These are phyloP conservation scores for Selene dorsalis DNA, from an alignment of 2,797 vertebrate species.

Conservation along the genomic window DNA sequence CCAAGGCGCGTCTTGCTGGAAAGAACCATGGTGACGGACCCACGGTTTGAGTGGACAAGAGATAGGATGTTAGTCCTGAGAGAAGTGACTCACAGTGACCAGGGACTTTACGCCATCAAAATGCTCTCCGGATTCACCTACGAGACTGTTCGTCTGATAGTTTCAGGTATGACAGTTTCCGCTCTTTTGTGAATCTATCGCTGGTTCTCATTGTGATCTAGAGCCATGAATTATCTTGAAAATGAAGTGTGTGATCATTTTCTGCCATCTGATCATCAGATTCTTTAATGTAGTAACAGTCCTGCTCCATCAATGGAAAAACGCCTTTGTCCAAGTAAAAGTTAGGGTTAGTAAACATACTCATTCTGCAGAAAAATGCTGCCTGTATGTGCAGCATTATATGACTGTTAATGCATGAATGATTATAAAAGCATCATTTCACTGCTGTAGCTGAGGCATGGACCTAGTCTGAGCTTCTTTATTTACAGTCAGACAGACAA, in stretches of 20 bases:
- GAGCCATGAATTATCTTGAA: background rate
- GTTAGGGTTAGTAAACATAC: too few relatives aligned
- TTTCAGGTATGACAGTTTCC: constrained; percentile 70
- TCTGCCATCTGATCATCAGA: background rate
- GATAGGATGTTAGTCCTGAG: constrained; percentile 78
- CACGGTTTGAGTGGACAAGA: constrained; percentile 79
- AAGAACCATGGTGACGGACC: constrained; percentile 74
- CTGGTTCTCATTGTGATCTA: background rate
- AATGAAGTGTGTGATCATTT: background rate
- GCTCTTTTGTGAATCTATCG: background rate
- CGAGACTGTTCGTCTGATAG: constrained; percentile 75
- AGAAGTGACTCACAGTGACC: constrained; percentile 76
- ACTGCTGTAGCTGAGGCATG: background rate
- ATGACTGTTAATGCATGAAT: too few relatives aligned
- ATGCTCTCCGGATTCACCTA: constrained; percentile 75
- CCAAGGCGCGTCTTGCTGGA: constrained; percentile 73
- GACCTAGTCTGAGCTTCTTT: background rate
- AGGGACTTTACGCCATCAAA: constrained; percentile 81
- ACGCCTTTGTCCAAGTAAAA: background rate
- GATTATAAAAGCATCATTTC: background rate
- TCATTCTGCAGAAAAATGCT: too few relatives aligned
- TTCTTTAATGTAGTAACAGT: background rate
- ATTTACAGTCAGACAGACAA: background rate
- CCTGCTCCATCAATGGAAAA: too few relatives aligned
- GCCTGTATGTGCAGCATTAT: too few relatives aligned